These are phyloP conservation scores for Aproaerema taeniolella DNA, from an alignment of 2,888 invertebrate genomes.

Conservation along the genomic window DNA sequence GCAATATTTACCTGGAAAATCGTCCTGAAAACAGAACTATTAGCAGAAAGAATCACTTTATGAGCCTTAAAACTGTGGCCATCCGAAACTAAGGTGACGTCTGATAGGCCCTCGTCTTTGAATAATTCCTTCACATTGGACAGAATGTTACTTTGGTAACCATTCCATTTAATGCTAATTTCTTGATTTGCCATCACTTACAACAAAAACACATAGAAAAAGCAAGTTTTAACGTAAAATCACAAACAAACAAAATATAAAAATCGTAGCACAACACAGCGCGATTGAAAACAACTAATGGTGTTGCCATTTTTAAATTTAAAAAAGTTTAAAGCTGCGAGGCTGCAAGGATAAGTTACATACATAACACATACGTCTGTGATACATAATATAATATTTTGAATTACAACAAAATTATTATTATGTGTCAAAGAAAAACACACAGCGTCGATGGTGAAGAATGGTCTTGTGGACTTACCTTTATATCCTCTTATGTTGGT, in stretches of 20 bases:
- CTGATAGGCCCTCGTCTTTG: slow-evolving; percentile 81
- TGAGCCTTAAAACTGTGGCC: slow-evolving; percentile 82
- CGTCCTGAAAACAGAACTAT: slow-evolving; percentile 81
- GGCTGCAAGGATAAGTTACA: too few species aligned
- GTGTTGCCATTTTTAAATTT: slow-evolving; percentile 5
- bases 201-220: slow-evolving; percentile 27
- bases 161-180: slow-evolving; percentile 84
- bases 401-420: too few species aligned
- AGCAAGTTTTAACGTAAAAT: too few species aligned
- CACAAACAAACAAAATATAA: slow-evolving; percentile 27
- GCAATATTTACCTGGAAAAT: slow-evolving; percentile 76
- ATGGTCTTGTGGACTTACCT: too few species aligned
- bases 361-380: too few species aligned
- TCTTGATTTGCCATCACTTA: slow-evolving; percentile 72
- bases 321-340: too few species aligned
- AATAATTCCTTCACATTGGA: slow-evolving; percentile 80
- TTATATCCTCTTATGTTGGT: too few species aligned
- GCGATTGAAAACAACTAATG: slow-evolving; percentile 6
- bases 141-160: slow-evolving; percentile 80
- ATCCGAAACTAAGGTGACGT: slow-evolving; percentile 82
- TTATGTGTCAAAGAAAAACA: too few species aligned
- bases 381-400: too few species aligned
- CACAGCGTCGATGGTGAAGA: too few species aligned
- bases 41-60: slow-evolving; percentile 82
- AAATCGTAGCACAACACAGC: slow-evolving; percentile 29